Conservation (phyloP, 2,797 vertebrate species). For the Tachyglossus aculeatus region DNA sequence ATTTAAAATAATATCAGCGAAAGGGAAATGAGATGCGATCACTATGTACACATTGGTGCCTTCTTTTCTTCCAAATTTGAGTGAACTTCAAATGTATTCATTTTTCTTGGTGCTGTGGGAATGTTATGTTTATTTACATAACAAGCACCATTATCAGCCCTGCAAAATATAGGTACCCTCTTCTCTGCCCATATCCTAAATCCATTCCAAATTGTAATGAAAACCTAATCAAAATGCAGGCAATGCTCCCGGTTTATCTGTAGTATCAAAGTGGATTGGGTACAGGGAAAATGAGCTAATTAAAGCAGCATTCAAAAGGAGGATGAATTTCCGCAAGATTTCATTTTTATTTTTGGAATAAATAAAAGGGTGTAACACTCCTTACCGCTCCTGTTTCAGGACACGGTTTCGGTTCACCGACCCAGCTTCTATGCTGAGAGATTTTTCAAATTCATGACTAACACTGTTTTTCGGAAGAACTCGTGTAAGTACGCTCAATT, state of each 20-base stretch:
- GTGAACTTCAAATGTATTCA: too few species aligned
- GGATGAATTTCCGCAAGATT: too few species aligned
- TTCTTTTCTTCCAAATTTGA: too few species aligned
- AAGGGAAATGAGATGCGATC: too few species aligned
- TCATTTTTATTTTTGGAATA: too few species aligned
- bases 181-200: conserved; percentile 31
- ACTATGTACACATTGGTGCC: too few species aligned
- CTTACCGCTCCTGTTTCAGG: conserved; percentile 72
- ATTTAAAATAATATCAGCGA: too few species aligned
- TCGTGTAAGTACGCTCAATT: conserved; percentile 86
- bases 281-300: background rate
- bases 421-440: conserved; percentile 96
- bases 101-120: too few species aligned
- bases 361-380: too few species aligned
- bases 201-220: conserved; percentile 34
- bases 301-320: conserved; percentile 47
- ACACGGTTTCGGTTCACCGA: conserved; percentile 96
- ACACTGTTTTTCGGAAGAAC: conserved; percentile 91
- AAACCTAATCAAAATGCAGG: conserved; percentile 41
- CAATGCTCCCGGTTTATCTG: conserved; percentile 34
- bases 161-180: conserved; percentile 19
- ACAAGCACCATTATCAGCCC: background rate
- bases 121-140: too few species aligned
- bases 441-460: conserved; percentile 98
- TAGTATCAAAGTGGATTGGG: conserved; percentile 15